A percentile compares a stretch with the other conserved stretches of the same genome.
phyloP scores from a whole-genome alignment of 1,140 invertebrate species.

The Cryptotermes secundus region DNA sequence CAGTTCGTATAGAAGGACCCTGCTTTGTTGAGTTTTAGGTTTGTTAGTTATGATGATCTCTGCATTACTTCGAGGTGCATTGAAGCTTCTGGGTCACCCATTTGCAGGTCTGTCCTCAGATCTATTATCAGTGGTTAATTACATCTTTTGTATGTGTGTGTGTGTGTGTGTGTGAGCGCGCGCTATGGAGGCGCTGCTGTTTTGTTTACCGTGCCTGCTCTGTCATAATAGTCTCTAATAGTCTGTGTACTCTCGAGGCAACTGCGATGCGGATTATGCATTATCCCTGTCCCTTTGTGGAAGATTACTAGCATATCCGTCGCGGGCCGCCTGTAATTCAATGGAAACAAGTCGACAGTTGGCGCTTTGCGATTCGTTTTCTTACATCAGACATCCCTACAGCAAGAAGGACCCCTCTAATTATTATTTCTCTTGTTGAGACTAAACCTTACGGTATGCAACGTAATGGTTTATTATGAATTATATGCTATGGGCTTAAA shows the following conservation, averaged over 20 bases:
- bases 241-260: background rate
- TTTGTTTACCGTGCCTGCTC: background rate
- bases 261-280: background rate
- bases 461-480: background rate
- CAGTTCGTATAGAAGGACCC: too few species aligned
- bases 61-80: too few species aligned
- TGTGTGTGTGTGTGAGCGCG: too few species aligned
- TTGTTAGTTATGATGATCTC: too few species aligned
- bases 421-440: background rate
- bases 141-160: background rate
- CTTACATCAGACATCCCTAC: background rate
- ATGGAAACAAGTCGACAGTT: background rate
- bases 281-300: background rate
- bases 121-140: background rate
- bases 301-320: background rate
- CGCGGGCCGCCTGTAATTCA: background rate
- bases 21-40: too few species aligned
- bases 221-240: background rate
- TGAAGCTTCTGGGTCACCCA: background rate
- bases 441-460: background rate
- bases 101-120: background rate
- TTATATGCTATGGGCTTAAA: background rate
- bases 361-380: background rate
- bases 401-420: background rate
- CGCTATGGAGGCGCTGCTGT: background rate